Evolutionary conservation across 1,140 invertebrate genomes (phyloP), one percentile per base, ranked within the genome.

Genomic region (Grapholita molesta): DNA sequence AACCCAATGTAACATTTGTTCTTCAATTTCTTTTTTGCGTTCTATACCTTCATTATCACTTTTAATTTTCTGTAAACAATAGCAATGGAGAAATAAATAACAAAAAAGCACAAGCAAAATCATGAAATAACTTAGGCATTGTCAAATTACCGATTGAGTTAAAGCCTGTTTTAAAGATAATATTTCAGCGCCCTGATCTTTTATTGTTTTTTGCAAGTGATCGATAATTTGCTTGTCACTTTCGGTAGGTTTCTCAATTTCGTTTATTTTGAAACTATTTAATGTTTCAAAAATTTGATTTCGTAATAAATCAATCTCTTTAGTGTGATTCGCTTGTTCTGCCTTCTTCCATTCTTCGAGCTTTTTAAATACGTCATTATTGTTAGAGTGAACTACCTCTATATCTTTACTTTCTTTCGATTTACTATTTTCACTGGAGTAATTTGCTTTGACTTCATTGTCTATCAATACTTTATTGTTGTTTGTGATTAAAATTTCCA

Each of bases 261-360:
- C 74, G 68, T 80, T 84, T 55, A 85, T 79, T 75, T 89, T 92
- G 18, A 87, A 75, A 25, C 72, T 72, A 66, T 88, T 80, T 61
- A 91, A 75, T 24, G 82, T 80, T 70, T 83, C 79, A 28, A 84
- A 68, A 52, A 92, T 84, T 75, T 92, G 88, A 57, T 75, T 84
- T 68, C 86, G 79, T 69, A 92, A 75, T 12, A 80, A 69, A 66
- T 77, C 86, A 75, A 91, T 90, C 88, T 90, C 90, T 80, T 83
- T 82, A 71, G 75, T 88, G 75, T 85, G 92, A 80, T 84, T 93
- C 73, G 75, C 88, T 70, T 84, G 79, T 84, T 92, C 91, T 69
- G 83, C 77, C 70, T 87, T 87, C 82, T 88, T 88, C 86, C 86
- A 92, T 76, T 88, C 82, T 70, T 90, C 84, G 66, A 91, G 81